Evolutionary conservation across 2,888 invertebrate species (phyloP).

Genomic region (Mylabris sibirica): DNA sequence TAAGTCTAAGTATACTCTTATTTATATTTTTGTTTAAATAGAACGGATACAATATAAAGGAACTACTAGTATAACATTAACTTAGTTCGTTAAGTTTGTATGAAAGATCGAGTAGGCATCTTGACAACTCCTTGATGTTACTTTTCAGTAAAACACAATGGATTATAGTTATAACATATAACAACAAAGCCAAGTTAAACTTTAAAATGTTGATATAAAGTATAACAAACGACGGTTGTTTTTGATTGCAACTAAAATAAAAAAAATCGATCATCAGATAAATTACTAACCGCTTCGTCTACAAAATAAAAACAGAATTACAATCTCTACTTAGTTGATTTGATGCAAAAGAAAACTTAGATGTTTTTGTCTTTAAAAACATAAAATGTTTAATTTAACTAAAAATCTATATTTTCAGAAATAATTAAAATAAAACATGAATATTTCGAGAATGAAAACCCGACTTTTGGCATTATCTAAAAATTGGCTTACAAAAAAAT

Average conservation of each 20-base stretch:
- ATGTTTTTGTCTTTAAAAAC: too few relatives aligned
- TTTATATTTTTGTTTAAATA: constrained; percentile 23
- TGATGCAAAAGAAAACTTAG: too few relatives aligned
- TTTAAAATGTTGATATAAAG: background rate
- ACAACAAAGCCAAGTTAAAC: background rate
- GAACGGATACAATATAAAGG: constrained; percentile 27
- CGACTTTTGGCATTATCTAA: too few relatives aligned
- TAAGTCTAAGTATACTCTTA: constrained; percentile 23
- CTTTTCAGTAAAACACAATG: constrained; percentile 19
- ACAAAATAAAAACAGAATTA: background rate
- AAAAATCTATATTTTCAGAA: too few relatives aligned
- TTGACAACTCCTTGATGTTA: constrained; percentile 34
- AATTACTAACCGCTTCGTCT: background rate
- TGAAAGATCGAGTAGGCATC: constrained; percentile 35
- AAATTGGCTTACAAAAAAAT: too few relatives aligned
- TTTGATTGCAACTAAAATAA: background rate
- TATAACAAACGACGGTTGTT: background rate
- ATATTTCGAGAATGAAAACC: too few relatives aligned
- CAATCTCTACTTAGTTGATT: too few relatives aligned
- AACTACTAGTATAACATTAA: constrained; percentile 40
- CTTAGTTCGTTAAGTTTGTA: constrained; percentile 41
- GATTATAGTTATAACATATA: constrained; percentile 14
- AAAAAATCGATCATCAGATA: background rate
- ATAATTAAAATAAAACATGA: too few relatives aligned
- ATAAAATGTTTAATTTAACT: too few relatives aligned